Conservation (phyloP, 2,113 vertebrate species). For the Turnix velox region DNA sequence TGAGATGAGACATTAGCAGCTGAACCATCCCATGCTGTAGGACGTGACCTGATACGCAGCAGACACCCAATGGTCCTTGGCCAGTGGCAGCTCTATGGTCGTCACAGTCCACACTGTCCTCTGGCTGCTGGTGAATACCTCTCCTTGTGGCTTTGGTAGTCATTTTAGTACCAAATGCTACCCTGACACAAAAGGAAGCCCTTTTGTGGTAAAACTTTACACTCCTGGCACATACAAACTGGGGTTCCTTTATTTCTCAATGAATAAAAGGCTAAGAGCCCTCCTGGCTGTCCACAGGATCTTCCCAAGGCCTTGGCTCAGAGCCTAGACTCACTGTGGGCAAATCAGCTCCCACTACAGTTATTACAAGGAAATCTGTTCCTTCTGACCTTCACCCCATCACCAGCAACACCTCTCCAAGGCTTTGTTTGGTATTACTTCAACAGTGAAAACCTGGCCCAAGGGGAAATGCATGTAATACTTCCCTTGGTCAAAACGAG, state of each 20-base stretch:
- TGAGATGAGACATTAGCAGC: background rate
- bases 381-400: background rate
- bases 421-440: background rate
- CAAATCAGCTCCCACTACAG: background rate
- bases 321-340: background rate
- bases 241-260: background rate
- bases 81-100: background rate
- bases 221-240: background rate
- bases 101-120: fast-evolving
- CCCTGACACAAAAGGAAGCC: background rate
- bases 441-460: background rate
- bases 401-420: background rate
- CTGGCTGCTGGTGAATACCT: fast-evolving
- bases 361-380: background rate
- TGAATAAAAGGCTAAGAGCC: background rate
- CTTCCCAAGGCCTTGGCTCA: background rate
- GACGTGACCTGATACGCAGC: fast-evolving
- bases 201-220: background rate
- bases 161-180: background rate
- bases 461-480: background rate
- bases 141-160: too few species aligned
- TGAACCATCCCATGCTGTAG: fast-evolving
- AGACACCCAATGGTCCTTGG: background rate
- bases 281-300: fast-evolving
- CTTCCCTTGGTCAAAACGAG: background rate